Evolutionary conservation across 2,797 vertebrate genomes (phyloP).

Genomic region (Epinephelus coioides): DNA sequence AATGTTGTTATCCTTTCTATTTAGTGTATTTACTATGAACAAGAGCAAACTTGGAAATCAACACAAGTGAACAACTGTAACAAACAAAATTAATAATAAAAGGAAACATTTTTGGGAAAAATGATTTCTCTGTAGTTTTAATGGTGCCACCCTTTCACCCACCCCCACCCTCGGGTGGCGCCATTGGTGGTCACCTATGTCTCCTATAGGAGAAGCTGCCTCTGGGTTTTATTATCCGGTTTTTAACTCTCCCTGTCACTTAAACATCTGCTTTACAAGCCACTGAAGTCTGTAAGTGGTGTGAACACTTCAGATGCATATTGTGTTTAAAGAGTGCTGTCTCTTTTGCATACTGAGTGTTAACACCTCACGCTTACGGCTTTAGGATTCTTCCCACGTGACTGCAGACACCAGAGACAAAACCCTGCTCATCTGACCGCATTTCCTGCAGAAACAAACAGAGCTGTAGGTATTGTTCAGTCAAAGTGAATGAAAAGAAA

Average conservation of each 20-base stretch:
- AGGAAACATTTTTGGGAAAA: too few species aligned
- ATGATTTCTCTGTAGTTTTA: too few species aligned
- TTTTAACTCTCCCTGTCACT: slow-evolving; percentile 2
- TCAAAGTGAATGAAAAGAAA: not conserved
- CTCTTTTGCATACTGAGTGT: slow-evolving; percentile 16
- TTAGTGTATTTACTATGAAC: too few species aligned
- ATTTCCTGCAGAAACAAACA: slow-evolving; percentile 23
- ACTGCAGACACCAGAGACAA: slow-evolving; percentile 13
- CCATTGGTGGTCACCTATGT: too few species aligned
- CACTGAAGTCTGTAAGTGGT: slow-evolving; percentile 6
- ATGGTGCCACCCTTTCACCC: too few species aligned
- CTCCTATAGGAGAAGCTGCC: too few species aligned
- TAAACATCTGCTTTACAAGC: slow-evolving; percentile 32
- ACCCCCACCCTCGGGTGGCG: too few species aligned
- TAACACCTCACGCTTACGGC: slow-evolving; percentile 29
- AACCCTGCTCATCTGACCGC: not conserved
- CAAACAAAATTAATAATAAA: too few species aligned
- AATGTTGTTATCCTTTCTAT: too few species aligned
- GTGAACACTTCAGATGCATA: slow-evolving; percentile 21
- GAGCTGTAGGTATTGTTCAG: not conserved
- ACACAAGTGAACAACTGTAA: too few species aligned
- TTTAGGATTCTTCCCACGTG: slow-evolving; percentile 20
- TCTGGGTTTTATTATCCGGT: not conserved
- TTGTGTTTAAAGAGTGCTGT: slow-evolving; percentile 27
- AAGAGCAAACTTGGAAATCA: too few species aligned